Evolutionary conservation across 2,888 invertebrate species (phyloP), one percentile per base, ranked within the genome.

Genomic region (Lithophane semibrunnea): DNA sequence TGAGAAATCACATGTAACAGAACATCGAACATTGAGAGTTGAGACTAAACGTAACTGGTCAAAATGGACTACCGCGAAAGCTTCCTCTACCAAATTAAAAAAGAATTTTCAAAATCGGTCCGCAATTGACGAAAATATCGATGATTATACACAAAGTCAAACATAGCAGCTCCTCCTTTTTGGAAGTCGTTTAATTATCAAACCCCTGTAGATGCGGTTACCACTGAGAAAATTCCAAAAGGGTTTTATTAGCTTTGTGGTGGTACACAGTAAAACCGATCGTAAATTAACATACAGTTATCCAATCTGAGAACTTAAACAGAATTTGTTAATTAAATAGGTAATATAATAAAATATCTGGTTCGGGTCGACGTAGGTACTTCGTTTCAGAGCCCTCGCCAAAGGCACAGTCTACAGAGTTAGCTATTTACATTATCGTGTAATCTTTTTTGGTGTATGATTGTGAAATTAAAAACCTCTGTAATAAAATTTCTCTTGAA

Each of bases 251-350:
- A 92, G 91, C 90, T 92, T 93, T 91, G 77, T 61, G 92, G 85
- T 88, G 92, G 85, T 89, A 90, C 24, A 61, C 92, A 93, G 93
- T 94, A 93, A 93, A 93, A 92, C 92, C 92, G 91, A 94, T 94
- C 92, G 92, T 94, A 94, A 94, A 94, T 94, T 93, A 93, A 89
- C 90, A 92, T 93, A 92, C 89, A 90, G 91, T 90, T 90, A 92
- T 91, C 92, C 92, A 92, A 94, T 92, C 90, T 65, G 69, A 81
- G 89, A 92, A 92, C 91, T 92, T 92, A 90, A 93, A 92, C 91
- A 89, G 91, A 93, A 92, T 92, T 93, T 91, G 92, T 92, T 92
- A 93, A 92, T 92, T 92, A 93, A 92, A 91, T 88, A 91, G 86
- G 89, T 93, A 92, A 93, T 91, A 92, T 91, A 88, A 92, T 94